Percentiles rank a stretch among this genome's conserved stretches.
Conservation (phyloP, 2,888 invertebrate genomes). For the Coelopa pilipes region DNA sequence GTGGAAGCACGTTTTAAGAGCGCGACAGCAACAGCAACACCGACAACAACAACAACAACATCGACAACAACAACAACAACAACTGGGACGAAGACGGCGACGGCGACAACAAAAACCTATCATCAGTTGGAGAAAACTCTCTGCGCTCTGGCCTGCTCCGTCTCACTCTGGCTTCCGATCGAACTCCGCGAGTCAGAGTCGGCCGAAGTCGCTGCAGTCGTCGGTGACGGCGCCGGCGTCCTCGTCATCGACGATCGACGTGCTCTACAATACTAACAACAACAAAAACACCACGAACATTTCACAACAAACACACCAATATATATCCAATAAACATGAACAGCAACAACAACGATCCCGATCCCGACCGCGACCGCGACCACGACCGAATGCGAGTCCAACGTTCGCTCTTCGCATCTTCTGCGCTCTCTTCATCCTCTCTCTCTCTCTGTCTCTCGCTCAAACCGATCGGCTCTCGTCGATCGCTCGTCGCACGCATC, state of each 20-base stretch:
- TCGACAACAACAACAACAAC: slow-evolving; percentile 38
- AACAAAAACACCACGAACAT: slow-evolving; percentile 9
- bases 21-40: slow-evolving; percentile 41
- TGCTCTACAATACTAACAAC: neutral
- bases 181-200: neutral
- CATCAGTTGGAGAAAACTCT: no score
- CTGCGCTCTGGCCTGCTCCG: no score
- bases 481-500: no score
- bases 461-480: no score
- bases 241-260: neutral
- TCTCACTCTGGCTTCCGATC: neutral
- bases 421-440: no score
- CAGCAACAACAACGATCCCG: no score
- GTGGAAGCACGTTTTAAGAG: slow-evolving; percentile 64
- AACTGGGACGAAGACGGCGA: slow-evolving; percentile 34
- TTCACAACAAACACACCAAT: no score
- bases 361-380: no score
- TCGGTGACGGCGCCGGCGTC: neutral
- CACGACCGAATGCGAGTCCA: no score
- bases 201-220: neutral
- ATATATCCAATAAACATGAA: no score
- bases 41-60: slow-evolving; percentile 36
- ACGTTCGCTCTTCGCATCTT: no score
- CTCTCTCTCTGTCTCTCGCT: no score
- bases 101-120: neutral